These are phyloP conservation scores for Cremastinae sp. DNA, from an alignment of 2,888 invertebrate genomes.

Conservation along the genomic window DNA sequence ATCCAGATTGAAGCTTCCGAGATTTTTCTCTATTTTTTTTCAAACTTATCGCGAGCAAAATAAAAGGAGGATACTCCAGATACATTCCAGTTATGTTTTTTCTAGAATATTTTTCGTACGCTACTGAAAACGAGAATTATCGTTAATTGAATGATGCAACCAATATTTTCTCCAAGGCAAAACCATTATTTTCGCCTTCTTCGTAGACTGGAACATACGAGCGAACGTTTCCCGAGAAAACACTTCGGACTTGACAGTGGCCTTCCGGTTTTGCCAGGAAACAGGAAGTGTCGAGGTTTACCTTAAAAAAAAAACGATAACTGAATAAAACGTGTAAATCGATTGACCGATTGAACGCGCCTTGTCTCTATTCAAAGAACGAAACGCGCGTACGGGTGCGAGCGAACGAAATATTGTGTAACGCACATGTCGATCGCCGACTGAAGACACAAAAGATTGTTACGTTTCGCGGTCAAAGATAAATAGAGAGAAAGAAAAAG, in stretches of 20 bases:
- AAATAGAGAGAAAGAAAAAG: slow-evolving; percentile 27
- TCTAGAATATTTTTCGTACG: background rate
- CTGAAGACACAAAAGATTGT: slow-evolving; percentile 38
- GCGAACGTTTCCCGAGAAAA: slow-evolving; percentile 55
- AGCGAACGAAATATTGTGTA: slow-evolving; percentile 47
- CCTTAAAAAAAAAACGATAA: slow-evolving; percentile 9
- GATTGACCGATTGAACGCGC: slow-evolving; percentile 51
- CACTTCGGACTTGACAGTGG: slow-evolving; percentile 63
- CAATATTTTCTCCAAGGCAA: slow-evolving; percentile 18
- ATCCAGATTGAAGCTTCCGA: slow-evolving; percentile 36
- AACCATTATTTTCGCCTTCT: slow-evolving; percentile 9
- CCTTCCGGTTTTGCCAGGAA: slow-evolving; percentile 61
- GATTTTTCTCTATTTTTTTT: slow-evolving; percentile 18
- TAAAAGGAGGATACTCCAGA: background rate
- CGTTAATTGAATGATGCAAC: slow-evolving; percentile 25
- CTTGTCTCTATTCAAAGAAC: slow-evolving; percentile 43
- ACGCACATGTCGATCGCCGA: slow-evolving; percentile 44
- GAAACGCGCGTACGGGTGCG: slow-evolving; percentile 1
- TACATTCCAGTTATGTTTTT: background rate
- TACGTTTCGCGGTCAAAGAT: slow-evolving; percentile 41
- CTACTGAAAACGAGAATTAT: slow-evolving; percentile 15
- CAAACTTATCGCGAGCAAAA: slow-evolving; percentile 20
- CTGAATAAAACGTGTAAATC: slow-evolving; percentile 42
- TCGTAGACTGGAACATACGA: slow-evolving; percentile 58
- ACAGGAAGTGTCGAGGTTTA: slow-evolving; percentile 58